phyloP scores from a whole-genome alignment of 2,888 invertebrate species.

The Elmis aenea region DNA sequence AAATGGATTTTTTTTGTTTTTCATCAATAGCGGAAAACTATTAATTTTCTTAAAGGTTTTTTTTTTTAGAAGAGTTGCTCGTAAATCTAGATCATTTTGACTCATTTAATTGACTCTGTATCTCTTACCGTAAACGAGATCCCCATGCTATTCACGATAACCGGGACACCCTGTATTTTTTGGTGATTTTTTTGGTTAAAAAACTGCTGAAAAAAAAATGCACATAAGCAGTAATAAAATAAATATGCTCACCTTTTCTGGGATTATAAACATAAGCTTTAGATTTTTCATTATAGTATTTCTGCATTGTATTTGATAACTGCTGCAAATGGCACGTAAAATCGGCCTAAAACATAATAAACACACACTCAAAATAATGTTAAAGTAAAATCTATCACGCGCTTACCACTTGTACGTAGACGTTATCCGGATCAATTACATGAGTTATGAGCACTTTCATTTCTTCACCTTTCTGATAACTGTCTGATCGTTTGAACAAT shows the following conservation, averaged over 20 bases:
- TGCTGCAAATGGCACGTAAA: conserved; percentile 26
- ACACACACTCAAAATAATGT: conserved; percentile 4
- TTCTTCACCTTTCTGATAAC: conserved; percentile 40
- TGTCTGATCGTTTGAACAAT: conserved; percentile 30
- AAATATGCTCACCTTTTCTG: conserved; percentile 34
- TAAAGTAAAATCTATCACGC: not conserved
- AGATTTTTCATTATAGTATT: conserved; percentile 26
- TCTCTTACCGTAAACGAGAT: no score
- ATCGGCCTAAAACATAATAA: conserved; percentile 24
- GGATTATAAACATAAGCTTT: conserved; percentile 29
- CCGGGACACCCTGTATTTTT: no score
- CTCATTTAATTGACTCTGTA: no score
- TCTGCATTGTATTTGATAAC: conserved; percentile 27
- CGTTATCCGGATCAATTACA: conserved; percentile 58
- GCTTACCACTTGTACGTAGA: conserved; percentile 60
- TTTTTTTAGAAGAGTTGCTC: no score
- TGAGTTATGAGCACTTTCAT: conserved; percentile 55
- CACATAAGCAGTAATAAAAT: no score
- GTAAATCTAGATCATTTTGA: no score
- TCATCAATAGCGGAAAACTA: no score
- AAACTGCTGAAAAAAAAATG: no score
- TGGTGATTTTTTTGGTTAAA: no score
- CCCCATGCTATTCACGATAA: no score
- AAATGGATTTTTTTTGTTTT: no score
- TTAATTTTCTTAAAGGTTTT: no score